These are phyloP conservation scores for Leucoraja erinaceus DNA, from an alignment of 2,113 vertebrate genomes.

Conservation along the genomic window DNA sequence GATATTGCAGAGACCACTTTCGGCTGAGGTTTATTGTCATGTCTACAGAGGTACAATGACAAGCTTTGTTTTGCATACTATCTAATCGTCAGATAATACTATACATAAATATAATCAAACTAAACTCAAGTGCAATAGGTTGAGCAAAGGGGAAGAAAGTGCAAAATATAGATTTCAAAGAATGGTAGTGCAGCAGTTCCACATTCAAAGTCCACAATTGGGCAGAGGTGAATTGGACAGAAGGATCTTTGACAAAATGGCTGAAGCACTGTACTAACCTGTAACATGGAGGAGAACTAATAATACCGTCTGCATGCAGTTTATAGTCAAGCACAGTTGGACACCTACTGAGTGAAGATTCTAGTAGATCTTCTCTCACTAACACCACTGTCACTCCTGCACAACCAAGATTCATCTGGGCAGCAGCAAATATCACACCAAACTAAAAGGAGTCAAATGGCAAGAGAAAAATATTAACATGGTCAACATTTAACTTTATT, in stretches of 20 bases:
- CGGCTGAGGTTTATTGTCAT: too few species aligned
- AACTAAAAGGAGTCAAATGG: background rate
- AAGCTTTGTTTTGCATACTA: too few species aligned
- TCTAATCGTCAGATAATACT: too few species aligned
- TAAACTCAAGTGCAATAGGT: too few species aligned
- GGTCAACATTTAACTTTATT: background rate
- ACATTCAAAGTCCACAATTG: too few species aligned
- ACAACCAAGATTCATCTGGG: constrained; percentile 12
- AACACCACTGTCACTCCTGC: constrained; percentile 17
- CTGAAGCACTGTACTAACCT: background rate
- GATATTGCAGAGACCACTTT: too few species aligned
- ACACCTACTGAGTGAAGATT: background rate
- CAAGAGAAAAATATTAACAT: background rate
- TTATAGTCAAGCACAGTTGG: constrained; percentile 21
- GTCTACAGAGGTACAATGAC: too few species aligned
- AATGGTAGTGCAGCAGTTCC: too few species aligned
- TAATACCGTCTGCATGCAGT: background rate
- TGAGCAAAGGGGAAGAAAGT: too few species aligned
- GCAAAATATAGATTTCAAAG: too few species aligned
- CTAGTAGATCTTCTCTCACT: constrained; percentile 20
- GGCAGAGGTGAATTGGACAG: too few species aligned
- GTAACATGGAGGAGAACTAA: constrained; percentile 26
- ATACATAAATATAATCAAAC: too few species aligned
- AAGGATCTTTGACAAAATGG: background rate
- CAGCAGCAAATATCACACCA: constrained; percentile 18